phyloP scores from a whole-genome alignment of 2,797 vertebrate species.

The Pangasius mekongensis region DNA sequence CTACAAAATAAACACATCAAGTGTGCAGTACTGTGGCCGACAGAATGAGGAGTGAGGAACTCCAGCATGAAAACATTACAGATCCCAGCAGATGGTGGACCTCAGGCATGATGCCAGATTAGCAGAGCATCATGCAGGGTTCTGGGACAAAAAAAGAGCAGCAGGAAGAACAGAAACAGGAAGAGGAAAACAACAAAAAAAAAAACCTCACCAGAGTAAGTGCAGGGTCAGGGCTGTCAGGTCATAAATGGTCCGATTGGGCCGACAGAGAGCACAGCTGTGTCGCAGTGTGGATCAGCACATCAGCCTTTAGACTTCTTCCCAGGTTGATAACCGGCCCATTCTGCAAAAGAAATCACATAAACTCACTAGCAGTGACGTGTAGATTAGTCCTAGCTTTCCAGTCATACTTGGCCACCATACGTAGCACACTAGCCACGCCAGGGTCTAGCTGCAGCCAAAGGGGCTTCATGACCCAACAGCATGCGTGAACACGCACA shows the following conservation, averaged over 20 bases:
- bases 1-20: background rate
- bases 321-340: slow-evolving; percentile 74
- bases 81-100: slow-evolving; percentile 25
- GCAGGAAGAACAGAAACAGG: slow-evolving; percentile 32
- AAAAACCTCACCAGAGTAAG: slow-evolving; percentile 69
- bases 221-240: slow-evolving; percentile 63
- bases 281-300: slow-evolving; percentile 64
- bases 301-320: slow-evolving; percentile 76
- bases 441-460: slow-evolving; percentile 35
- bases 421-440: slow-evolving; percentile 37
- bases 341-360: slow-evolving; percentile 64
- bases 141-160: slow-evolving; percentile 17
- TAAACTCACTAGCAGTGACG: slow-evolving; percentile 14
- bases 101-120: slow-evolving; percentile 25
- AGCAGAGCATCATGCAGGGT: slow-evolving; percentile 23
- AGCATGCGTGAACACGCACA: slow-evolving; percentile 47
- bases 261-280: slow-evolving; percentile 56
- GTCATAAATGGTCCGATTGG: slow-evolving; percentile 70
- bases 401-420: slow-evolving; percentile 42
- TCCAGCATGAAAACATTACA: slow-evolving; percentile 14
- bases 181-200: slow-evolving; percentile 8
- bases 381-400: slow-evolving; percentile 23
- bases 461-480: slow-evolving; percentile 35
- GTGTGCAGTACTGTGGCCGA: background rate
- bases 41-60: slow-evolving; percentile 19